Conservation (phyloP, 2,888 invertebrate species). For the Chironomus tentans region DNA sequence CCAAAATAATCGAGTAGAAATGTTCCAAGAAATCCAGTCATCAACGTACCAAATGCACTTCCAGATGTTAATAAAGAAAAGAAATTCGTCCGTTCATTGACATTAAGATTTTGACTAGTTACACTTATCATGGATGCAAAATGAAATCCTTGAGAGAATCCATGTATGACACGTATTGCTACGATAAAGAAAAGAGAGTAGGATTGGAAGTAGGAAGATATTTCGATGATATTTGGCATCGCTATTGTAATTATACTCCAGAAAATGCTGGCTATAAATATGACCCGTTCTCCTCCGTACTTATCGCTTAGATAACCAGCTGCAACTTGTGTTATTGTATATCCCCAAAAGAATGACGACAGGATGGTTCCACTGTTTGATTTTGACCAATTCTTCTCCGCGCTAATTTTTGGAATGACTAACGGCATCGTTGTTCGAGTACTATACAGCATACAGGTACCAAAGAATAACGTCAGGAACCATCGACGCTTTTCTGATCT, state of each 20-base stretch:
- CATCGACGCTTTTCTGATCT: constrained; percentile 49
- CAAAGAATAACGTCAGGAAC: constrained; percentile 51
- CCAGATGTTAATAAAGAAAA: constrained; percentile 58
- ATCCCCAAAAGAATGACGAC: constrained; percentile 67
- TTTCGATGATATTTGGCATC: constrained; percentile 47
- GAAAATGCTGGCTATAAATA: constrained; percentile 51
- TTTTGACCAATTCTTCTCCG: constrained; percentile 58
- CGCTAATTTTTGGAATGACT: constrained; percentile 51
- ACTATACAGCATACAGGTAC: constrained; percentile 56
- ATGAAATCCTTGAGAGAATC: constrained; percentile 58
- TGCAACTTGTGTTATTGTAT: constrained; percentile 53
- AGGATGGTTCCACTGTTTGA: constrained; percentile 59
- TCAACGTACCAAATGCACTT: constrained; percentile 51
- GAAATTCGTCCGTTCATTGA: constrained; percentile 55
- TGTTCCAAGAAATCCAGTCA: constrained; percentile 59
- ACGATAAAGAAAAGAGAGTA: constrained; percentile 49
- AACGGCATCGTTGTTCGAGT: constrained; percentile 58
- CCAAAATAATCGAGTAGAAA: constrained; percentile 53
- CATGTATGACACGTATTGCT: constrained; percentile 51
- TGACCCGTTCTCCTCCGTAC: constrained; percentile 55
- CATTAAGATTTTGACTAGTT: constrained; percentile 53
- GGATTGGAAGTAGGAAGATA: constrained; percentile 38
- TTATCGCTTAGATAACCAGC: constrained; percentile 51
- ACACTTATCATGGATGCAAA: constrained; percentile 62
- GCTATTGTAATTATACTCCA: constrained; percentile 49